Conservation (phyloP, 2,113 vertebrate genomes). For the Otocyon megalotis region DNA sequence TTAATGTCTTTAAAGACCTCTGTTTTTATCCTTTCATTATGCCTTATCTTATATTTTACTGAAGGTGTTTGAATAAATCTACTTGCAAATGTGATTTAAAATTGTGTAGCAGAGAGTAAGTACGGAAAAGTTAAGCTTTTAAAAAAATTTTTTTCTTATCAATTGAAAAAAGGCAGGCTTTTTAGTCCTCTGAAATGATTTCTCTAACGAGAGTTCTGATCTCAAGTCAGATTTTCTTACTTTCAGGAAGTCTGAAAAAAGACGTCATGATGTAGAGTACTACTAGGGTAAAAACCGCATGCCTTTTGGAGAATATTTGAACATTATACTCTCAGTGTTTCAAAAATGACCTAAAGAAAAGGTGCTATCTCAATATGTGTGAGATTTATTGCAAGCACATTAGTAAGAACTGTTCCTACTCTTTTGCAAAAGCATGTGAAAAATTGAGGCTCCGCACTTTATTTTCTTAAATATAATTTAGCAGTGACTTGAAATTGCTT, state of each 20-base stretch:
- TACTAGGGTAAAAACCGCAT: background rate
- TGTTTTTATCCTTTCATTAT: background rate
- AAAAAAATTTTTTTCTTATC: slow-evolving; percentile 39
- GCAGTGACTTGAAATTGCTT: slow-evolving; percentile 69
- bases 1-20: slow-evolving; percentile 52
- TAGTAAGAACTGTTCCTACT: slow-evolving; percentile 40
- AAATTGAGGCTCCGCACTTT: slow-evolving; percentile 45
- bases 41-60: background rate
- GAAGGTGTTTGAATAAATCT: slow-evolving; percentile 54
- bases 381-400: slow-evolving; percentile 62
- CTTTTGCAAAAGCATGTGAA: slow-evolving; percentile 57
- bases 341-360: slow-evolving; percentile 56
- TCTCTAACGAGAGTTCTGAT: background rate
- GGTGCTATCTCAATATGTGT: background rate
- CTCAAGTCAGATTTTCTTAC: slow-evolving; percentile 54
- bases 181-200: slow-evolving; percentile 43
- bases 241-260: slow-evolving; percentile 39
- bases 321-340: slow-evolving; percentile 49
- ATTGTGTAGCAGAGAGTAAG: background rate
- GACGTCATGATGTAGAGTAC: background rate
- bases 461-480: slow-evolving; percentile 76
- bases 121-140: background rate
- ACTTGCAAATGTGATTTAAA: slow-evolving; percentile 55
- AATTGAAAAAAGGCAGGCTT: slow-evolving; percentile 56
- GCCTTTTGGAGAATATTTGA: slow-evolving; percentile 47